These are phyloP conservation scores for Lethrus apterus DNA, from an alignment of 1,140 invertebrate genomes.

Conservation along the genomic window DNA sequence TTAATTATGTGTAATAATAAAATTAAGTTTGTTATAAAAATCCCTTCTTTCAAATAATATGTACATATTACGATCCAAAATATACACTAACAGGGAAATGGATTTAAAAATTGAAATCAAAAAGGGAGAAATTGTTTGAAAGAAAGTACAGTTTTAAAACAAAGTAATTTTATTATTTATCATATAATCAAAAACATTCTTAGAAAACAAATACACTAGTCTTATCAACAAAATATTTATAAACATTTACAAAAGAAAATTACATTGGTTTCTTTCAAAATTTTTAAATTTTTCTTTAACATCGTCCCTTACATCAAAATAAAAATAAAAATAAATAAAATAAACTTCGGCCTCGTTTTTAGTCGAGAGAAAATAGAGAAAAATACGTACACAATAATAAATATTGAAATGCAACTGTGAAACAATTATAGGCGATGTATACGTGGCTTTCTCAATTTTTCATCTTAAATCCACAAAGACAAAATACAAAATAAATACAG, in stretches of 20 bases:
- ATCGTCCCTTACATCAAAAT: conserved; percentile 1
- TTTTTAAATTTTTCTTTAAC: conserved; percentile 1
- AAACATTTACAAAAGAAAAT: conserved; percentile 15
- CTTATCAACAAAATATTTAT: conserved; percentile 15
- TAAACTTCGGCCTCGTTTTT: conserved; percentile 12
- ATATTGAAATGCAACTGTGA: too few species aligned
- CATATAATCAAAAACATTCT: conserved; percentile 5
- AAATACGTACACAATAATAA: too few species aligned
- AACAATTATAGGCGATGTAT: too few species aligned
- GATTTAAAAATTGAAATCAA: background rate
- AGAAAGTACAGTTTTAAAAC: conserved; percentile 7
- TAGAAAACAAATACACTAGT: conserved; percentile 12
- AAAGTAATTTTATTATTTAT: conserved; percentile 4
- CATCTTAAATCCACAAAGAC: too few species aligned
- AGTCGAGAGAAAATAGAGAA: too few species aligned
- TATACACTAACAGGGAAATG: background rate
- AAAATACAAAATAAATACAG: too few species aligned
- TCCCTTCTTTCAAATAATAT: background rate
- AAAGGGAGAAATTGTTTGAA: background rate
- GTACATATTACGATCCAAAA: background rate
- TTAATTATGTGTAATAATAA: background rate
- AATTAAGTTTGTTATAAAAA: background rate
- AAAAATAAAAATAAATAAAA: conserved; percentile 7
- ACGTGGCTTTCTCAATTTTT: too few species aligned
- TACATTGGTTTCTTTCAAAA: conserved; percentile 6